Percentiles rank a stretch among this genome's conserved stretches.
Evolutionary conservation across 2,797 vertebrate genomes (phyloP).

Genomic region (Oreonectes daqikongensis): DNA sequence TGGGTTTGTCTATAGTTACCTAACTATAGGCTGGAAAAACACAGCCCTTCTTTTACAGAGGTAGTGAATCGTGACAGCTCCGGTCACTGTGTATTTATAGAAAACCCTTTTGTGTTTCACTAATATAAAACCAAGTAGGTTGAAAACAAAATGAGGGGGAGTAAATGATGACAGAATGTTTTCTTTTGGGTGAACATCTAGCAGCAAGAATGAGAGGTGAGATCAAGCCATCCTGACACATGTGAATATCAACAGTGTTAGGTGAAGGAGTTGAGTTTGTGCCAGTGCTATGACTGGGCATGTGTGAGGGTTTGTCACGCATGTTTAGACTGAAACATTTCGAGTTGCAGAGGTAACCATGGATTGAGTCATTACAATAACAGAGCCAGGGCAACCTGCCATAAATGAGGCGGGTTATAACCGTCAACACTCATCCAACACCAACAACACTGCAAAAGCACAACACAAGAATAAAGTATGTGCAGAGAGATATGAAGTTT

Average conservation of each 20-base stretch:
- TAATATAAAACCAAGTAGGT: no score
- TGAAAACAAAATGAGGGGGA: neutral
- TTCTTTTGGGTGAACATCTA: neutral
- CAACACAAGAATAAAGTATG: conserved; percentile 6
- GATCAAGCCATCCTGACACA: conserved; percentile 34
- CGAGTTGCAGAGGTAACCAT: conserved; percentile 53
- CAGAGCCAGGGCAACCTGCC: conserved; percentile 45
- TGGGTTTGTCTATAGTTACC: no score
- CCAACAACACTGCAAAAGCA: conserved; percentile 15
- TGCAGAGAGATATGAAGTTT: neutral
- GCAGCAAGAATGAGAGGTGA: conserved; percentile 47
- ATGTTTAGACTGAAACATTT: conserved; percentile 50
- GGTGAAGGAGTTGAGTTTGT: conserved; percentile 1
- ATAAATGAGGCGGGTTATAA: conserved; percentile 28
- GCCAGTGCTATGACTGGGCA: conserved; percentile 48
- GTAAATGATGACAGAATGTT: neutral
- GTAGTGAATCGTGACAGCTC: no score
- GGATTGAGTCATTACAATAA: conserved; percentile 52
- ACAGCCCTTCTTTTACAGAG: no score
- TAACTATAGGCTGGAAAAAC: no score
- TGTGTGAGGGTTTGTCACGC: conserved; percentile 48
- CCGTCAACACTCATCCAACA: conserved; percentile 22
- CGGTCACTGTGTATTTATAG: no score
- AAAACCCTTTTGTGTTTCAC: no score
- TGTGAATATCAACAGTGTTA: conserved; percentile 54